Percentiles rank a stretch among this genome's conserved stretches.
Conservation (phyloP, 1,140 invertebrate species). For the Solenopsis fugax region DNA sequence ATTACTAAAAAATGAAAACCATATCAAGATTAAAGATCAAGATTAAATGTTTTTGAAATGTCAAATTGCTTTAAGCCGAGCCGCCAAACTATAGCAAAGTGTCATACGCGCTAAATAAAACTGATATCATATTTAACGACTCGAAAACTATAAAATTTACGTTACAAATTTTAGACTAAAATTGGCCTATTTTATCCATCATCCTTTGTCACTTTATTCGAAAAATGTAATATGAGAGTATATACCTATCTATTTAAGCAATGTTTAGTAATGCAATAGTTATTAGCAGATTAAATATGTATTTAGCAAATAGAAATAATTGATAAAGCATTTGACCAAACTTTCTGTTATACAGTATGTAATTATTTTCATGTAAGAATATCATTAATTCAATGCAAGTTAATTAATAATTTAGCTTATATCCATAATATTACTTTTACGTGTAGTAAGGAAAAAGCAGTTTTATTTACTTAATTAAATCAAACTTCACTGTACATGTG, state of each 20-base stretch:
- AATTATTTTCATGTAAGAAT: background rate
- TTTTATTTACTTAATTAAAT: constrained; percentile 14
- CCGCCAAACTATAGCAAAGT: no score
- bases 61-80: no score
- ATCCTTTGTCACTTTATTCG: background rate
- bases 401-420: constrained; percentile 9
- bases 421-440: background rate
- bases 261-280: constrained; percentile 5
- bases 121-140: no score
- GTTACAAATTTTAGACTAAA: no score
- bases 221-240: background rate
- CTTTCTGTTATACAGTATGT: background rate
- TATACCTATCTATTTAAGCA: constrained; percentile 13
- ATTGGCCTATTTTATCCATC: no score
- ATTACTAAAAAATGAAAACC: no score
- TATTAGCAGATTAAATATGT: background rate
- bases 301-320: background rate
- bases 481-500: background rate
- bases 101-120: no score
- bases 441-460: background rate
- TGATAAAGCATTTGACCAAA: constrained; percentile 6
- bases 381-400: constrained; percentile 5
- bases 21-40: no score
- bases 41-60: no score
- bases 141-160: no score